Evolutionary conservation across 1,140 invertebrate species (phyloP).

Genomic region (Heliconius nattereri): DNA sequence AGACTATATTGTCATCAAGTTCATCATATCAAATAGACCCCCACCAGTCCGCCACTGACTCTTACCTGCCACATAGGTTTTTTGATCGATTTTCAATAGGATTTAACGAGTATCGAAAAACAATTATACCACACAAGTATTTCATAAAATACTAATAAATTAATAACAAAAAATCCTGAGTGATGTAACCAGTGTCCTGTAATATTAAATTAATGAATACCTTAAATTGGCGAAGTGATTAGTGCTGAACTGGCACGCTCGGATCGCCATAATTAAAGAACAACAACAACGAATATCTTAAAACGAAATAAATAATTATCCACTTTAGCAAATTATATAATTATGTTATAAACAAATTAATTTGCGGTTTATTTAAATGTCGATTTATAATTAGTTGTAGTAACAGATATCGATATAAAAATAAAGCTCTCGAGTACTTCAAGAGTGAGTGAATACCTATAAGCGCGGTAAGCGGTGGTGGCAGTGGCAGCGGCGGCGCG

Average conservation of each 20-base stretch:
- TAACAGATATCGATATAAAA: conserved; percentile 2
- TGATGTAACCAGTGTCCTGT: background rate
- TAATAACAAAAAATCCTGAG: background rate
- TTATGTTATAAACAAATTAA: background rate
- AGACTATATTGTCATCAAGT: too few species aligned
- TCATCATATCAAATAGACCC: too few species aligned
- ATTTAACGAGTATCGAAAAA: background rate
- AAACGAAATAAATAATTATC: background rate
- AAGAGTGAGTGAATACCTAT: conserved; percentile 60
- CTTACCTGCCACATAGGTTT: background rate
- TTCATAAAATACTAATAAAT: background rate
- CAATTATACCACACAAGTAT: background rate
- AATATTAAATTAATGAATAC: background rate
- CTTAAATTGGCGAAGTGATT: too few species aligned
- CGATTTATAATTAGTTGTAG: background rate
- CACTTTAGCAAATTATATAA: background rate
- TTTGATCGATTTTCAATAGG: background rate
- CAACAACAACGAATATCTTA: background rate
- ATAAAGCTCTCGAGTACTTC: background rate
- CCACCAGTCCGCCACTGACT: too few species aligned
- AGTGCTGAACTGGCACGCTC: too few species aligned
- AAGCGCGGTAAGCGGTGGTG: conserved; percentile 70
- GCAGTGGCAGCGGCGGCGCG: conserved; percentile 68
- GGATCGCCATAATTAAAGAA: too few species aligned
- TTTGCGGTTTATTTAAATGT: background rate